Conservation (phyloP, 1,140 invertebrate genomes). For the Eufriesea mexicana region DNA sequence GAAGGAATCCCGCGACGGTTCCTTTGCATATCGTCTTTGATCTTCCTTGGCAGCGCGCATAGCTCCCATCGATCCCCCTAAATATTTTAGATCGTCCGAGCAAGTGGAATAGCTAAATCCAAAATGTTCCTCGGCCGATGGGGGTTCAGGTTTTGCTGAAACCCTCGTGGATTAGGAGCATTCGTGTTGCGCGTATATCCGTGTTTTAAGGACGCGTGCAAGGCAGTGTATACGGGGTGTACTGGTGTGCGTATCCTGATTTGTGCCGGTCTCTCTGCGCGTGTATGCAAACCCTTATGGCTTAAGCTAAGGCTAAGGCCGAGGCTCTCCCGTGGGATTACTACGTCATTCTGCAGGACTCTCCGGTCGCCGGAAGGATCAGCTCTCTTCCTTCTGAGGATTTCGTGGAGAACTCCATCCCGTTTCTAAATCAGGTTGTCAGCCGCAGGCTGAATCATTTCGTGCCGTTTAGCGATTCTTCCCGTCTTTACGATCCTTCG, state of each 20-base stretch:
- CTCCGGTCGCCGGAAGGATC: conserved; percentile 73
- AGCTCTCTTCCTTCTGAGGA: conserved; percentile 71
- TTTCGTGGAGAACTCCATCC: conserved; percentile 65
- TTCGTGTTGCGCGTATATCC: conserved; percentile 61
- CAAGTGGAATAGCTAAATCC: conserved; percentile 68
- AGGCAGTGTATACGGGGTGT: conserved; percentile 1
- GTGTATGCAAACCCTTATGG: conserved; percentile 72
- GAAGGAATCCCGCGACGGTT: neutral
- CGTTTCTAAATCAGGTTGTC: conserved; percentile 70
- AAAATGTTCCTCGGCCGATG: conserved; percentile 62
- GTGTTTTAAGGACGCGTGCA: conserved; percentile 67
- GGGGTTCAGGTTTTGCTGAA: conserved; percentile 61
- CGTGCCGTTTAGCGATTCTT: conserved; percentile 37
- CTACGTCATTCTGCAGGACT: conserved; percentile 73
- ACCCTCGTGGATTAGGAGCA: conserved; percentile 62
- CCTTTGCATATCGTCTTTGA: conserved; percentile 49
- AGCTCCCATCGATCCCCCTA: conserved; percentile 59
- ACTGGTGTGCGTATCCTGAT: conserved; percentile 55
- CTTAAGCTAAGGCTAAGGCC: conserved; percentile 73
- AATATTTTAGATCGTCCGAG: conserved; percentile 69
- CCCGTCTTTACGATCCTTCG: neutral
- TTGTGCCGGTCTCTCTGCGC: conserved; percentile 62
- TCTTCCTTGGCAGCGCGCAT: conserved; percentile 37
- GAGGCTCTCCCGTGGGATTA: conserved; percentile 72
- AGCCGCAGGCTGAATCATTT: conserved; percentile 58